These are phyloP conservation scores for Pollenia labialis DNA, from an alignment of 2,888 invertebrate species.

Conservation along the genomic window DNA sequence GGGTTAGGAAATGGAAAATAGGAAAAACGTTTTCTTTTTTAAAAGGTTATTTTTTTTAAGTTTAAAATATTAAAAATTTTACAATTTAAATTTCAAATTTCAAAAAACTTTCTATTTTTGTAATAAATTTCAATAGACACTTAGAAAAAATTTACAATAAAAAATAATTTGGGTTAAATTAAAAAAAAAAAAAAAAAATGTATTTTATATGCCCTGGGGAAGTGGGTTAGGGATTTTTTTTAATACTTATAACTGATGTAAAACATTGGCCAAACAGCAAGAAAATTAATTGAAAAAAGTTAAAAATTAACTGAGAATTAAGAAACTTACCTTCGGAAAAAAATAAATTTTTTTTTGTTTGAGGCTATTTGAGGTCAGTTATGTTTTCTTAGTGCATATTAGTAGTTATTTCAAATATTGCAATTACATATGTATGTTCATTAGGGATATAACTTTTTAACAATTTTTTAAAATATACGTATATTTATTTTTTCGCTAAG, in stretches of 20 bases:
- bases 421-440: too few relatives aligned
- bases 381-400: too few relatives aligned
- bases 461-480: too few relatives aligned
- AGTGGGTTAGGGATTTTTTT: not conserved
- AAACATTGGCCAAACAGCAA: not conserved
- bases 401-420: too few relatives aligned
- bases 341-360: not conserved
- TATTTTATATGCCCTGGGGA: slow-evolving; percentile 23
- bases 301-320: not conserved
- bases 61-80: slow-evolving; percentile 5
- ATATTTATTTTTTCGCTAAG: too few relatives aligned
- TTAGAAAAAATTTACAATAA: slow-evolving; percentile 43
- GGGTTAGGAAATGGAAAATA: slow-evolving; percentile 68
- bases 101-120: not conserved
- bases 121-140: slow-evolving; percentile 47
- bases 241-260: not conserved
- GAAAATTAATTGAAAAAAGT: slow-evolving; percentile 1
- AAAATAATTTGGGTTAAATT: not conserved
- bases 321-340: slow-evolving; percentile 35
- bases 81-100: not conserved
- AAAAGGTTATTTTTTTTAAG: not conserved
- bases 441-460: too few relatives aligned
- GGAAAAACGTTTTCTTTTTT: slow-evolving; percentile 66
- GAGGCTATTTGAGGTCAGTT: too few relatives aligned
- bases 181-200: slow-evolving; percentile 29